Evolutionary conservation across 2,113 vertebrate species (phyloP).

Genomic region (Myrmecobius fasciatus): DNA sequence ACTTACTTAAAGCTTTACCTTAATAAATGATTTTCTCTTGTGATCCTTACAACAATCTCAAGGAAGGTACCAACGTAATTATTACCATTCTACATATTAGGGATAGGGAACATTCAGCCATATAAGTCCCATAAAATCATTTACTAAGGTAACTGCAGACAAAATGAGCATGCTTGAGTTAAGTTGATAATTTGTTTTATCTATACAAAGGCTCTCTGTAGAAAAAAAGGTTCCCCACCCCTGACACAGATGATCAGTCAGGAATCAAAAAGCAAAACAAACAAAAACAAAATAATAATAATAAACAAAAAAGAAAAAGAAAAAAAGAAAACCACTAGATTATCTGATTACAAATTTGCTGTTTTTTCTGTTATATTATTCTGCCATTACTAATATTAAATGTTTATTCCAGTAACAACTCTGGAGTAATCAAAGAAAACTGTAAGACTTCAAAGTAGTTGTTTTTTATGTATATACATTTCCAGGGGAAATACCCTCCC

Average conservation of each 20-base stretch:
- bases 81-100: not conserved
- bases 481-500: not conserved
- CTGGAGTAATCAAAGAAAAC: not conserved
- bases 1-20: not conserved
- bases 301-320: too few relatives aligned
- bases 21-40: not conserved
- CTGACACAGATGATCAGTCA: not conserved
- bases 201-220: too few relatives aligned
- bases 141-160: too few relatives aligned
- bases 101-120: too few relatives aligned
- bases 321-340: too few relatives aligned
- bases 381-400: not conserved
- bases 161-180: too few relatives aligned
- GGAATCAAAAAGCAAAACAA: not conserved
- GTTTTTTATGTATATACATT: not conserved
- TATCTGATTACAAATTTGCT: not conserved
- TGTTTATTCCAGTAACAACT: not conserved
- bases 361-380: not conserved
- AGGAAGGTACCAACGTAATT: not conserved
- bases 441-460: not conserved
- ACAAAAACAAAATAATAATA: too few relatives aligned
- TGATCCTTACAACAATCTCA: not conserved
- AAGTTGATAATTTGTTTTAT: too few relatives aligned
- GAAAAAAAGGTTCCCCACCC: too few relatives aligned
- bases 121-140: too few relatives aligned